phyloP scores from a whole-genome alignment of 2,113 vertebrate species.

The Dicaeum eximium region DNA sequence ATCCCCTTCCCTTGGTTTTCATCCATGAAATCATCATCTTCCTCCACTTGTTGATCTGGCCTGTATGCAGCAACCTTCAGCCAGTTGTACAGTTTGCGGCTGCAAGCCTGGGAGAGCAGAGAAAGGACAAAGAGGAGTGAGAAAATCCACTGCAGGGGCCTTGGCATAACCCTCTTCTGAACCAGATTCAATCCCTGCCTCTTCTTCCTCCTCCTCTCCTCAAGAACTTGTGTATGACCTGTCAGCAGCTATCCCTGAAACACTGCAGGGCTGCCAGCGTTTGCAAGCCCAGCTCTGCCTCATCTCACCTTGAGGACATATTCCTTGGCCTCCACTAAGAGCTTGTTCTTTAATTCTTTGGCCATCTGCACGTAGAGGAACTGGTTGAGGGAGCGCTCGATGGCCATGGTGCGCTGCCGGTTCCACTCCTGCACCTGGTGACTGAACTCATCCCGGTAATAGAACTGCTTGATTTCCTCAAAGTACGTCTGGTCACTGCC shows the following conservation, averaged over 20 bases:
- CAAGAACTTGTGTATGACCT: neutral
- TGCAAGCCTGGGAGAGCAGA: constrained; percentile 80
- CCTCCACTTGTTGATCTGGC: constrained; percentile 94
- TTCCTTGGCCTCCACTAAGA: constrained; percentile 92
- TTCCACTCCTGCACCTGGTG: constrained; percentile 99
- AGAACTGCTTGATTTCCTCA: constrained; percentile 99
- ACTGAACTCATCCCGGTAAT: constrained; percentile 98
- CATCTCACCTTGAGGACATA: constrained; percentile 89
- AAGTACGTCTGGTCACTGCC: constrained; percentile 95
- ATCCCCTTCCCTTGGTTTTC: constrained; percentile 95
- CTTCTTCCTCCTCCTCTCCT: neutral
- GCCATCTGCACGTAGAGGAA: constrained; percentile 98
- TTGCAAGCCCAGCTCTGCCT: neutral
- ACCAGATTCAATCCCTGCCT: neutral
- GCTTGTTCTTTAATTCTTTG: constrained; percentile 95
- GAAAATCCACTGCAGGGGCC: neutral
- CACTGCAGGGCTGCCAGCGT: neutral
- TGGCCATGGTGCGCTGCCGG: constrained; percentile 91
- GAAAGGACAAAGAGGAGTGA: neutral
- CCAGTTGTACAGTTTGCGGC: constrained; percentile 95
- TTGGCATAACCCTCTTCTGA: neutral
- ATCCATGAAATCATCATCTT: constrained; percentile 97
- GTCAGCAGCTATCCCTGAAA: neutral
- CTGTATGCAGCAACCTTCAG: constrained; percentile 91
- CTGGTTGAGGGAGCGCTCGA: constrained; percentile 89